Conservation (phyloP, 1,140 invertebrate genomes). For the Pachypsylla venusta region DNA sequence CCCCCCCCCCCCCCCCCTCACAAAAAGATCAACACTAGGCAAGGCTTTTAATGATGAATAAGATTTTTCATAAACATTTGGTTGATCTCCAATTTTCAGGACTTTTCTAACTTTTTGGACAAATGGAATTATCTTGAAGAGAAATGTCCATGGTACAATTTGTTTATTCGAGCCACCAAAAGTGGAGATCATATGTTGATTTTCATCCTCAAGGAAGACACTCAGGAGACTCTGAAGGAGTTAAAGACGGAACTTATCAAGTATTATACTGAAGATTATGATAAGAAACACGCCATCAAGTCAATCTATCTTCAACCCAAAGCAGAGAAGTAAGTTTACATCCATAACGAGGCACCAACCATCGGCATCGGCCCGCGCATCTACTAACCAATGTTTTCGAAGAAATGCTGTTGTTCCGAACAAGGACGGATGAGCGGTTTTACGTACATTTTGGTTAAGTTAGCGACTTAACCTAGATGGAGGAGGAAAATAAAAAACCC, state of each 20-base stretch:
- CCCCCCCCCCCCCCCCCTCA: no score
- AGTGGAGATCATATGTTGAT: neutral
- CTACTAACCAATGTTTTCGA: no score
- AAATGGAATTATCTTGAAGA: conserved; percentile 9
- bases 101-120: conserved; percentile 8
- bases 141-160: neutral
- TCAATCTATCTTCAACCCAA: neutral
- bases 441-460: no score
- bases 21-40: no score
- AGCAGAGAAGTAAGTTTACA: neutral
- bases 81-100: neutral
- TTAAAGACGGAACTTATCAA: neutral
- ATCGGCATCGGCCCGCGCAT: no score
- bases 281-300: neutral
- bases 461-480: no score
- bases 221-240: neutral
- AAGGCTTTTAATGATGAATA: no score
- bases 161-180: neutral
- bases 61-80: no score
- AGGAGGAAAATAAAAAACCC: no score
- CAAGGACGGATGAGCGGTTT: no score
- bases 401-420: no score
- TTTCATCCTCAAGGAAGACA: neutral
- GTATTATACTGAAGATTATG: neutral
- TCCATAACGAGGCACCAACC: no score